Evolutionary conservation across 1,140 invertebrate species (phyloP).

Genomic region (Tetraneura akinire): DNA sequence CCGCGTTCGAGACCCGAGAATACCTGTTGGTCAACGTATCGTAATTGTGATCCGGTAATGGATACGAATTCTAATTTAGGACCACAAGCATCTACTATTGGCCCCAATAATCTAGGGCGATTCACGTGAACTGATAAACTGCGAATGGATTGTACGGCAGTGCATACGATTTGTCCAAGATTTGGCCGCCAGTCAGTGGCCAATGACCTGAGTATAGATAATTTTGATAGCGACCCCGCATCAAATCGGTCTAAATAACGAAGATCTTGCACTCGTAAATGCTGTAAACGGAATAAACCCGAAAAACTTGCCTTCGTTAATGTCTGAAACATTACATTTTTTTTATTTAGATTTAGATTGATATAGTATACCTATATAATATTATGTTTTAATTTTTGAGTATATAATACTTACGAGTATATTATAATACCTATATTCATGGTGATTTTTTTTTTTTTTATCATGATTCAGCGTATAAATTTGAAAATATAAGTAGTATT

Average conservation of each 20-base stretch:
- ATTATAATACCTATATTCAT: no score
- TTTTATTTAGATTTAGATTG: no score
- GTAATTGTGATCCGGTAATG: slow-evolving; percentile 73
- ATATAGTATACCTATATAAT: no score
- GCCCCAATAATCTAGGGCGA: slow-evolving; percentile 68
- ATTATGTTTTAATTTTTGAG: no score
- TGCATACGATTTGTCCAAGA: slow-evolving; percentile 66
- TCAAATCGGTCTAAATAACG: slow-evolving; percentile 58
- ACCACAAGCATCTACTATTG: slow-evolving; percentile 61
- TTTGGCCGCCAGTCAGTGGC: slow-evolving; percentile 68
- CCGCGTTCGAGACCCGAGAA: slow-evolving; percentile 66
- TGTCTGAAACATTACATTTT: slow-evolving; percentile 53
- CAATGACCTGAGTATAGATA: slow-evolving; percentile 54
- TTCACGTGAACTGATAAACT: slow-evolving; percentile 71
- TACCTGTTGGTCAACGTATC: slow-evolving; percentile 70
- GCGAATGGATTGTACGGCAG: slow-evolving; percentile 64
- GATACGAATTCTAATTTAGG: slow-evolving; percentile 77
- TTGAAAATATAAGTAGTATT: no score
- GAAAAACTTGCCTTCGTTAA: slow-evolving; percentile 59
- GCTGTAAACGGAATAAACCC: slow-evolving; percentile 57
- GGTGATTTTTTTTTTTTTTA: no score
- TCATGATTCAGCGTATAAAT: no score
- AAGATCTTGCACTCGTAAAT: slow-evolving; percentile 56
- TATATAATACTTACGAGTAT: no score
- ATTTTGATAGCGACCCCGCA: slow-evolving; percentile 56